Evolutionary conservation across 1,140 invertebrate genomes (phyloP), one percentile per base, ranked within the genome.

Genomic region (Drosophila mauritiana): DNA sequence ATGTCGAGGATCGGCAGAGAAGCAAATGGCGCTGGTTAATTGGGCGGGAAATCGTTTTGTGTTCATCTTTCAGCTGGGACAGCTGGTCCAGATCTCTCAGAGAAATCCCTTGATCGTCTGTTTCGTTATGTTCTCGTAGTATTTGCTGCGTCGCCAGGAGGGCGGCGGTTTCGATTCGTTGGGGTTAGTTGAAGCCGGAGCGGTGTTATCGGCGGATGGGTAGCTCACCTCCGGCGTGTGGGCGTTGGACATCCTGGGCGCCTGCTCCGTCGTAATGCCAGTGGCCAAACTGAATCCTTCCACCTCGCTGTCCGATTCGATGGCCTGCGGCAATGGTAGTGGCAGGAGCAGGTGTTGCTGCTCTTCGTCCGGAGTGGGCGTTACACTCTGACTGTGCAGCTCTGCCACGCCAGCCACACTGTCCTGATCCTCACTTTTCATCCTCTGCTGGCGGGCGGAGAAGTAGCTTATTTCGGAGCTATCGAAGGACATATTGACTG

Each of bases 81-180:
- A 59, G 46, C 31, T 65, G 39, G 36, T 25, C 27, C 54, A 10
- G 46, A 55, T 57, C 31, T 55, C 13, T 43, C 37, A 92, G 46
- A 92, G 80, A 77, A 93, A 93, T 62, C 92, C 92, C 88, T 93
- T 93, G 61, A 93, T 93, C 57, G 93, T 93, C 80, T 93, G 92
- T 61, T 93, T 93, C 70, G 93, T 93, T 69, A 93, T 93, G 43
- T 92, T 91, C 56, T 92, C 91, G 67, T 92, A 92, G 72, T 93
- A 93, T 78, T 91, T 93, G 72, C 80, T 93, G 53, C 88, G 91
- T 52, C 91, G 88, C 91, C 91, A 92, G 22, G 88, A 72, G 1
- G 88, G 82, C 53, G 80, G 75, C 53, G 77, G 89, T 27, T 82
- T 86, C 55, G 52, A 22, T 57, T 73, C 51, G 65, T 78, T 75